Conservation (phyloP, 2,797 vertebrate species). For the Crocodylus rhombifer region DNA sequence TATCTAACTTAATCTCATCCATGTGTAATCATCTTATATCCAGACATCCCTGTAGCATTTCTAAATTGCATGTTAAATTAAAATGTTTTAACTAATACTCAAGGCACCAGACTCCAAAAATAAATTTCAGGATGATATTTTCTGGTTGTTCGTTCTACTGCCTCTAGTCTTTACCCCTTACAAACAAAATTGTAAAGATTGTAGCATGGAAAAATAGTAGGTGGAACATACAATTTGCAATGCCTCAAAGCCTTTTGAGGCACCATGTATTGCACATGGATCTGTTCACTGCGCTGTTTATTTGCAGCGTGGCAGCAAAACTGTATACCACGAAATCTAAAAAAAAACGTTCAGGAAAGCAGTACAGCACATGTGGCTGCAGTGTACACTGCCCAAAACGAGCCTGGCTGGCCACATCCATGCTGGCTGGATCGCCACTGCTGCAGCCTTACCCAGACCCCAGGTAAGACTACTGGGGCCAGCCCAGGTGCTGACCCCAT, state of each 20-base stretch:
- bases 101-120: constrained; percentile 70
- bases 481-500: no score
- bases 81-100: constrained; percentile 69
- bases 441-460: no score
- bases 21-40: background rate
- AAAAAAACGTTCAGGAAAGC: no score
- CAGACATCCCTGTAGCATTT: constrained; percentile 60
- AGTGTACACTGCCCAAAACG: no score
- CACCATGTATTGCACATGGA: no score
- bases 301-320: no score
- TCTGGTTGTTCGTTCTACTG: background rate
- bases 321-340: no score
- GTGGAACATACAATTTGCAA: background rate
- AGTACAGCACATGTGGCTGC: no score
- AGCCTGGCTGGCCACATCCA: no score
- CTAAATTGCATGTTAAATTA: constrained; percentile 69
- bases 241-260: background rate
- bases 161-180: rapidly evolving
- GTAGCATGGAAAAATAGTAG: background rate
- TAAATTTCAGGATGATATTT: constrained; percentile 67
- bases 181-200: background rate
- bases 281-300: no score
- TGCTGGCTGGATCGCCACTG: no score
- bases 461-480: no score
- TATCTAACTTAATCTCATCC: background rate